Evolutionary conservation across 2,797 vertebrate species (phyloP), one percentile per base, ranked within the genome.

Genomic region (Gephyroberyx darwinii): DNA sequence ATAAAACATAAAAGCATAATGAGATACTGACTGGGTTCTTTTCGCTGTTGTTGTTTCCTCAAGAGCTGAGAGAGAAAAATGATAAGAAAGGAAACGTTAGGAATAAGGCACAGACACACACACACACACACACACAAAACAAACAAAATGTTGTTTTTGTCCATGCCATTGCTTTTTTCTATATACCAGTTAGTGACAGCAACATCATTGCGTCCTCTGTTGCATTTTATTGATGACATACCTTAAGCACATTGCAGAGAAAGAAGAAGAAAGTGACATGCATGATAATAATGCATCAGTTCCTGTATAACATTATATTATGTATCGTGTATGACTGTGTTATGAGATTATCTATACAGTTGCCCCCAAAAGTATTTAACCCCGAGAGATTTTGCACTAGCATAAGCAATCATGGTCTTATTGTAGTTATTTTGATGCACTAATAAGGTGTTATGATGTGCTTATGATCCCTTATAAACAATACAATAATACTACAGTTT

Each of bases 1-100:
- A 54, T 48, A 37, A 37, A 72, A 60, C n/a, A 41, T 9, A 47
- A 69, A 51, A 39, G n/a, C 19, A 47, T 50, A 65, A 43, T 19
- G 43, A 7, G 19, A 13, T 22, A 52, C 10, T 52, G 50, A 22
- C 26, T 54, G 13, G 20, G 5, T 2, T 30, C 6, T 16, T 10
- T 54, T 54, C 16, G 10, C 1, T 7, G 14, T 13, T 41, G 35
- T 14, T 13, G 35, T 47, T 47, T 20, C 17, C 22, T 19, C 39
- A 14, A 30, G 58, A 20, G 22, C 13, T 61, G 43, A 16, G 14
- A 30, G 22, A 14, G 22, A 50, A 5, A 12, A 17, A 47, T 6
- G 4, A 64, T 5, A 41, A 16, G 3, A 54, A 19, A 43, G 19
- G 37, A 52, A 41, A 48, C 9, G 4, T 51, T 39, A 10, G 43